Evolutionary conservation across 2,797 vertebrate species (phyloP).

Genomic region (Philypnodon macrostomus): DNA sequence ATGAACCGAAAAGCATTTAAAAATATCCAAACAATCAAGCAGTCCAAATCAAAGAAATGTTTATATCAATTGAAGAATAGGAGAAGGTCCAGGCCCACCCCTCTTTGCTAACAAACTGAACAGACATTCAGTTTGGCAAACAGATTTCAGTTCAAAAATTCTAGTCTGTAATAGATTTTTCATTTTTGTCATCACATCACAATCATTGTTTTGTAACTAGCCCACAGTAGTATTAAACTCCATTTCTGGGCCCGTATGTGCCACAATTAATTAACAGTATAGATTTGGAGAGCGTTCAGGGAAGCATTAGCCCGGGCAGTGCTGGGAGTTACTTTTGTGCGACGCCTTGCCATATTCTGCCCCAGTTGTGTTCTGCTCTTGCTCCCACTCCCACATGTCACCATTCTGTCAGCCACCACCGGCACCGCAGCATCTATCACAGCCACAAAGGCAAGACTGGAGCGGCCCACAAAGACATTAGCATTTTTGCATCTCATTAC

Average conservation of each 20-base stretch:
- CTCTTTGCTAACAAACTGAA: too few relatives aligned
- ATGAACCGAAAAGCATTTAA: too few relatives aligned
- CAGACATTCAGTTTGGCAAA: too few relatives aligned
- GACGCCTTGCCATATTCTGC: constrained; percentile 77
- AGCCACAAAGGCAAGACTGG: constrained; percentile 84
- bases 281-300: constrained; percentile 63
- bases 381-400: constrained; percentile 82
- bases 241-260: constrained; percentile 28
- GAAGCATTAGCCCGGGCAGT: constrained; percentile 64
- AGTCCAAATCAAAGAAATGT: too few relatives aligned
- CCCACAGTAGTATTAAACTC: neutral
- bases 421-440: constrained; percentile 89
- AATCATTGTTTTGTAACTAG: too few relatives aligned
- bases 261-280: constrained; percentile 70
- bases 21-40: too few relatives aligned
- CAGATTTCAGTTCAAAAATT: too few relatives aligned
- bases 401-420: constrained; percentile 81
- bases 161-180: neutral
- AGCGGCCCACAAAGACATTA: constrained; percentile 87
- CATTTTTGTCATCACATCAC: neutral
- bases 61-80: too few relatives aligned
- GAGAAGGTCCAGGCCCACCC: too few relatives aligned
- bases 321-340: constrained; percentile 70
- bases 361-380: constrained; percentile 78
- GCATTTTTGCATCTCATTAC: constrained; percentile 99